phyloP scores from a whole-genome alignment of 2,888 invertebrate genomes.

The Drepana falcataria region DNA sequence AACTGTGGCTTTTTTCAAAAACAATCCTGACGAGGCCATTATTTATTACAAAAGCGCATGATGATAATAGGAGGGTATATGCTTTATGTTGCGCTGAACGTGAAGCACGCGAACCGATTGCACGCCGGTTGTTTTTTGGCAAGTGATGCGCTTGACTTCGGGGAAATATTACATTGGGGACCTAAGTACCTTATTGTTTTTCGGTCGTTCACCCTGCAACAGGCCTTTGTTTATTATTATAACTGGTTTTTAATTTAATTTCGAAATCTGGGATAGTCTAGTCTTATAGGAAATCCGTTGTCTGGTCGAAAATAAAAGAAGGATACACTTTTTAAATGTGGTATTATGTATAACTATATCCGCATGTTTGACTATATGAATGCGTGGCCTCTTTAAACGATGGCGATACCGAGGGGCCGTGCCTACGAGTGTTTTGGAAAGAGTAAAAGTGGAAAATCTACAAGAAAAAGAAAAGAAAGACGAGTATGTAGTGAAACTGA shows the following conservation, averaged over 20 bases:
- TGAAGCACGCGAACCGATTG: conserved; percentile 38
- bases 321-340: no score
- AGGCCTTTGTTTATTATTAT: conserved; percentile 51
- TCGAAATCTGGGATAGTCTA: conserved; percentile 41
- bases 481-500: no score
- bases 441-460: no score
- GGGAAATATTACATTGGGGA: conserved; percentile 68
- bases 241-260: conserved; percentile 45
- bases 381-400: no score
- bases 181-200: conserved; percentile 73
- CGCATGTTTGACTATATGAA: no score
- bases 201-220: conserved; percentile 60
- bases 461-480: no score
- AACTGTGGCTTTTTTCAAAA: conserved; percentile 46
- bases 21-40: conserved; percentile 49
- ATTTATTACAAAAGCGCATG: conserved; percentile 62
- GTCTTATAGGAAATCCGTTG: background rate
- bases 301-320: background rate
- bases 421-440: no score
- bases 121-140: conserved; percentile 61
- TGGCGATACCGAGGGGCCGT: no score
- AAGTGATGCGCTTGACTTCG: conserved; percentile 61
- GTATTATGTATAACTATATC: no score
- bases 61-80: conserved; percentile 55
- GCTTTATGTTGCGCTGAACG: conserved; percentile 44